Evolutionary conservation across 37 sponge, comb jelly and placozoan species (phyloP).

Genomic region (Bolinopsis microptera): DNA sequence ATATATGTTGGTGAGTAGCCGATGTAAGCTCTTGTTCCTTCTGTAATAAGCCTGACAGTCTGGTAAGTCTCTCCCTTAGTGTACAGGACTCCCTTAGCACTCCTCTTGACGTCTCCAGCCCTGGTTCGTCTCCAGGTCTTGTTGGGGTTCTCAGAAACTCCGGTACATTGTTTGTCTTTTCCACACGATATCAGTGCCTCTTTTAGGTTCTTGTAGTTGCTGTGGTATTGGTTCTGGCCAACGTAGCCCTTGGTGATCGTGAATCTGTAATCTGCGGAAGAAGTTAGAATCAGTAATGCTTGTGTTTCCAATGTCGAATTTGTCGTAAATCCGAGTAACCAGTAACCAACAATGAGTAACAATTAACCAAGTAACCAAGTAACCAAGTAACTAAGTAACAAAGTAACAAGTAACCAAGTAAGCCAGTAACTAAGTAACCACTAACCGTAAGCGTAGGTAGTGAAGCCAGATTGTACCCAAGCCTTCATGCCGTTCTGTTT

Average conservation of each 20-base stretch:
- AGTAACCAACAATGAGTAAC: too few species aligned
- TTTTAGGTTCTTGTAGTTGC: background rate
- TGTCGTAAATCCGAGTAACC: too few species aligned
- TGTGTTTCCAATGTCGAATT: too few species aligned
- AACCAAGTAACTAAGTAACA: too few species aligned
- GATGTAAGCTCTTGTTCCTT: background rate
- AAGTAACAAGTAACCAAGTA: too few species aligned
- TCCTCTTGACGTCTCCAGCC: slow-evolving; percentile 7
- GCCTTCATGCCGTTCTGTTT: background rate
- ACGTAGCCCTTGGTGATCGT: background rate
- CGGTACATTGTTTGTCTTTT: background rate
- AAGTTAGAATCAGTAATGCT: background rate
- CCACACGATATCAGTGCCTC: background rate
- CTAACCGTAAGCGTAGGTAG: background rate
- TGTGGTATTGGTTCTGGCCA: background rate
- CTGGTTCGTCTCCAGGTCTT: background rate
- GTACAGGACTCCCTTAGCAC: background rate
- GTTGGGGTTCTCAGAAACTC: background rate
- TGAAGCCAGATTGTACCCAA: background rate
- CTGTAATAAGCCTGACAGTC: background rate
- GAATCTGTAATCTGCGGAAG: background rate
- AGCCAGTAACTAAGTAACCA: too few species aligned
- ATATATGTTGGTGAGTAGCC: background rate
- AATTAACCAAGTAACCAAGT: too few species aligned
- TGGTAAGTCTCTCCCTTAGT: background rate